Base-by-base conservation (phyloP, 1,140 invertebrate genomes). In the Stenopsyche tienmushanensis region DNA sequence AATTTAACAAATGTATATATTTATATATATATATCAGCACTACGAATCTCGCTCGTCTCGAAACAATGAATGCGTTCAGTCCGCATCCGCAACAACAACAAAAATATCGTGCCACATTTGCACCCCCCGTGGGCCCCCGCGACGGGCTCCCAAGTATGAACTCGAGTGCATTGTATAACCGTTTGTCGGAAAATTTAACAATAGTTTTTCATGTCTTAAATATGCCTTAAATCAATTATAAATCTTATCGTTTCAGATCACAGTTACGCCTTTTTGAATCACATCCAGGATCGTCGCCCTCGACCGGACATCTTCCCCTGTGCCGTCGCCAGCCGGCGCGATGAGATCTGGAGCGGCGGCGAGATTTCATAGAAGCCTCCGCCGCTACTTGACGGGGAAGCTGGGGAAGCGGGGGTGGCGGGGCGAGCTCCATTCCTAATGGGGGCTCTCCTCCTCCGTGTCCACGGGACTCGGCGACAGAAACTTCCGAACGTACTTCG, bases 401-500 rank as follows among this genome's bases (percentile, higher is more conserved):
- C 44, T 13, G 34, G 55, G 55, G 55, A 45, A 44, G 39, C 62
- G 23, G 54, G 53, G 21, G 29, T 13, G 41, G 26, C 44, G 41
- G 53, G 44, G 66, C 52, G 53, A 52, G 21, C 45, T 54, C 71
- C 70, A 67, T 68, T 66, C 74, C 83, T 84, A 84, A 79, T 87
- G 87, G 71, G 88, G 88, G 76, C 87, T 87, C 77, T 90, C 88
- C 75, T 90, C 89, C 73, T 89, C 86, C 54, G 88, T 89, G 72
- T 92, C 90, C 71, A 92, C 86, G 60, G 90, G 90, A 74, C 88
- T 91, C 66, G 90, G 90, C 69, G 91, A 92, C 41, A 92, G 83
- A 80, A 90, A 92, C 81, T 92, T 92, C 64, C 90, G 83, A 72
- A 91, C 89, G 78, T 92, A 92, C 80, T 93, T 93, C 62, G 91